Base-by-base conservation (phyloP, 1,140 invertebrate genomes). In the Atopsyche davidsoni region DNA sequence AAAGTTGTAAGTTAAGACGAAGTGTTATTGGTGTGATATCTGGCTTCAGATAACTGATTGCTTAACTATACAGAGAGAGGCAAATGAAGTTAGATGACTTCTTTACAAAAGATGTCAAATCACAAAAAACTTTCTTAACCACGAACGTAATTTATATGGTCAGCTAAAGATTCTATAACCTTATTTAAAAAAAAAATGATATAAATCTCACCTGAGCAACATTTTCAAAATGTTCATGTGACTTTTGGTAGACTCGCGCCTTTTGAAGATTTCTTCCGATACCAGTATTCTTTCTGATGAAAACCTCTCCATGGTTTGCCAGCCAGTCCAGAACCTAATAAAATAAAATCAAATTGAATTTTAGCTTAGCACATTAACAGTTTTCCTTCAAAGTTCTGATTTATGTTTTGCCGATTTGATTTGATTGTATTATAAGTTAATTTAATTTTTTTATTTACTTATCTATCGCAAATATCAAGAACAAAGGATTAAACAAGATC, bases 221-320 rank as follows among this genome's bases (percentile, higher is more conserved):
- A 69, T 92, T 94, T 78, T 98, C 93, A 70, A 98, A 97, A 69
- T 97, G 93, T 73, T 97, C 91, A 68, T 98, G 94, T 72, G 92
- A 96, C 75, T 96, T 96, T 71, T 97, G 94, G 70, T 96, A 90
- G 2, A 93, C 89, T 61, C 90, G 80, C 9, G 94, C 92, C 70
- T 95, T 92, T 64, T 92, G 87, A 48, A 97, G 73, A 75, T 93
- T 96, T 55, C 92, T 79, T 35, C 96, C 96, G 50, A 99, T 92
- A 10, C 92, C 91, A 3, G 89, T 91, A 67, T 98, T 98, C 67
- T 98, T 98, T 57, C 87, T 79, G 21, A 99, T 79, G 66, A 98
- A 99, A 2, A 96, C 93, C 76, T 98, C 94, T n/a, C 96, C 96
- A 66, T 99, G 96, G 64, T 96, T 96, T 45, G 94, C 87, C 39